phyloP scores from a whole-genome alignment of 2,797 vertebrate genomes.

The Phoeniculus purpureus region DNA sequence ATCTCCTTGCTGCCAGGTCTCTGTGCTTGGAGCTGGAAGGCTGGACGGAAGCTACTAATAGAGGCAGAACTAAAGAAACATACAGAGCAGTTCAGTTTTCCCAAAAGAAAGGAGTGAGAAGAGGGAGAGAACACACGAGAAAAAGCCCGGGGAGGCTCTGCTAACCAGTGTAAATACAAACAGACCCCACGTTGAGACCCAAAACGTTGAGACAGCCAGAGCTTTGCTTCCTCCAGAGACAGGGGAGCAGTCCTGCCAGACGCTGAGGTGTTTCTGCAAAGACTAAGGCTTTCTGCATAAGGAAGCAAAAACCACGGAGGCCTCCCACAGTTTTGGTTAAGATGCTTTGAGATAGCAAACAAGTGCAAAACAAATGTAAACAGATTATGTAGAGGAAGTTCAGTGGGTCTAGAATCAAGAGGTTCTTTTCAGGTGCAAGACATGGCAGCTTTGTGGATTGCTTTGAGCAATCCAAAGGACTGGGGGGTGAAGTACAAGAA shows the following conservation, averaged over 20 bases:
- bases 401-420: neutral
- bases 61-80: slow-evolving; percentile 66
- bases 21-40: slow-evolving; percentile 40
- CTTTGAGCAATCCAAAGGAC: neutral
- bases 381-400: neutral
- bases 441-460: neutral
- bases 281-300: neutral
- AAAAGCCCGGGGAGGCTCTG: slow-evolving; percentile 24
- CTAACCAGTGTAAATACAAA: slow-evolving; percentile 35
- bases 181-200: slow-evolving; percentile 16
- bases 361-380: neutral
- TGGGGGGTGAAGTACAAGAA: neutral
- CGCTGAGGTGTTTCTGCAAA: neutral
- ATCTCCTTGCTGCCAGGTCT: slow-evolving; percentile 66
- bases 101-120: neutral
- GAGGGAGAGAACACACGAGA: neutral
- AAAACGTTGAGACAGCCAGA: slow-evolving; percentile 9
- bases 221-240: accelerated
- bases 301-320: neutral
- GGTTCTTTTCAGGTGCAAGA: neutral
- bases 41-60: slow-evolving; percentile 56
- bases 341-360: neutral
- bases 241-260: neutral
- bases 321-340: neutral
- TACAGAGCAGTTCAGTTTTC: slow-evolving; percentile 30